Conservation (phyloP, 2,797 vertebrate species). For the Sandelia bainsii region DNA sequence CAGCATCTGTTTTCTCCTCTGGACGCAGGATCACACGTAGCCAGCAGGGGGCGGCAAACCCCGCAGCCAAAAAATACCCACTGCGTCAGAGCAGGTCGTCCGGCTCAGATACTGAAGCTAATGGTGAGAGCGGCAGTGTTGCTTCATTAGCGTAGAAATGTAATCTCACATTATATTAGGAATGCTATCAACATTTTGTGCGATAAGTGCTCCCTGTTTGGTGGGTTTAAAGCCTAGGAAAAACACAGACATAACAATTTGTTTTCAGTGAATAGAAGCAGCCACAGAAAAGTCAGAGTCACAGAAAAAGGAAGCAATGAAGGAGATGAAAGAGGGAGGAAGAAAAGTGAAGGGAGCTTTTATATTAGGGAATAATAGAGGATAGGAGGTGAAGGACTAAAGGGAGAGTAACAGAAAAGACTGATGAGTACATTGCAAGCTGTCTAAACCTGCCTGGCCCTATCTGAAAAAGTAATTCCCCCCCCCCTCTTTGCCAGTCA, state of each 20-base stretch:
- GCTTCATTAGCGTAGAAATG: background rate
- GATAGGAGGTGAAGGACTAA: background rate
- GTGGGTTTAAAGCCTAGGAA: background rate
- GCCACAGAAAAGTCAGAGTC: background rate
- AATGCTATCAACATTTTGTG: background rate
- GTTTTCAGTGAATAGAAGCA: background rate
- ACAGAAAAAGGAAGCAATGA: background rate
- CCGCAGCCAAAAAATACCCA: slow-evolving; percentile 91
- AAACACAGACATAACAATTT: background rate
- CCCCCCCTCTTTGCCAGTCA: no score
- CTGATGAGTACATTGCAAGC: background rate
- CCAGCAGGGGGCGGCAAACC: slow-evolving; percentile 90
- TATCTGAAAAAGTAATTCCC: no score
- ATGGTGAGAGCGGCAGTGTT: slow-evolving; percentile 69
- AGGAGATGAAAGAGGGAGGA: background rate
- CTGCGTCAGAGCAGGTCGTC: slow-evolving; percentile 94
- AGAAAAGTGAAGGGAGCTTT: background rate
- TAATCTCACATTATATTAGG: background rate
- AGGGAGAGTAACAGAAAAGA: slow-evolving; percentile 2
- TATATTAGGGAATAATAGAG: background rate
- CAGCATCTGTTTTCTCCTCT: slow-evolving; percentile 86
- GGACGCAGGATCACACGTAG: slow-evolving; percentile 94
- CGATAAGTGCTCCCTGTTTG: background rate
- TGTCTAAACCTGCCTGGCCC: no score
- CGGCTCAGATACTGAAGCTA: slow-evolving; percentile 91